phyloP scores from a whole-genome alignment of 2,797 vertebrate species.

The Luscinia luscinia region DNA sequence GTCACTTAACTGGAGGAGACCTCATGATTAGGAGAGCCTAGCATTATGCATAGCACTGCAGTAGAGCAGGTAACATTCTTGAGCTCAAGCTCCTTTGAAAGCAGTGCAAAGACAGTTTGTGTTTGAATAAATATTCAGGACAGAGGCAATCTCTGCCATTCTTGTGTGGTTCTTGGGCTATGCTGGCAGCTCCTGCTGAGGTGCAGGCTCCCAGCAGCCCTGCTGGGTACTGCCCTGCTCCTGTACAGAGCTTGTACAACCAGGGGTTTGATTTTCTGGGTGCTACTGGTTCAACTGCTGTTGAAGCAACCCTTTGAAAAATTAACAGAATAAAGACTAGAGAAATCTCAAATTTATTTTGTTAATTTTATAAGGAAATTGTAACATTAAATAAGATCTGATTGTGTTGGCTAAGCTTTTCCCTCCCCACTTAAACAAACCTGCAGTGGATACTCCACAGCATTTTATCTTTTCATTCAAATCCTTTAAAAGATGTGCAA shows the following conservation, averaged over 20 bases:
- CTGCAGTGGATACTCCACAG: not conserved
- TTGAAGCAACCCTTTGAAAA: not conserved
- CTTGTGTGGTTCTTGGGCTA: fast-evolving
- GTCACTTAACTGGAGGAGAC: not conserved
- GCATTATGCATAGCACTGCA: not conserved
- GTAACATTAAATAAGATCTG: fast-evolving
- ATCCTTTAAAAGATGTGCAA: not conserved
- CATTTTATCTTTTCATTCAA: not conserved
- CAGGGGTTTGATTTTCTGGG: not conserved
- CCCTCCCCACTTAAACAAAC: not conserved
- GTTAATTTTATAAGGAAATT: not conserved
- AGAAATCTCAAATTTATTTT: not conserved
- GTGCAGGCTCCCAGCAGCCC: not conserved
- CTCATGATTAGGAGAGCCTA: not conserved
- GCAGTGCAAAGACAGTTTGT: not conserved
- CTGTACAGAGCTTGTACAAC: not conserved
- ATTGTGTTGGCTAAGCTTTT: not conserved
- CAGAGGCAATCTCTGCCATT: not conserved
- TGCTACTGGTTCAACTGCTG: not conserved
- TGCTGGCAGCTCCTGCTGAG: not conserved
- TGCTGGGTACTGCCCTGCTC: not conserved
- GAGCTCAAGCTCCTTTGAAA: not conserved
- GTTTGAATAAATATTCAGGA: not conserved
- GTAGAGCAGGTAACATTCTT: not conserved
- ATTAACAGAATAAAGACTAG: not conserved